Conservation (phyloP, 1,140 invertebrate species). For the Nautilus pompilius region DNA sequence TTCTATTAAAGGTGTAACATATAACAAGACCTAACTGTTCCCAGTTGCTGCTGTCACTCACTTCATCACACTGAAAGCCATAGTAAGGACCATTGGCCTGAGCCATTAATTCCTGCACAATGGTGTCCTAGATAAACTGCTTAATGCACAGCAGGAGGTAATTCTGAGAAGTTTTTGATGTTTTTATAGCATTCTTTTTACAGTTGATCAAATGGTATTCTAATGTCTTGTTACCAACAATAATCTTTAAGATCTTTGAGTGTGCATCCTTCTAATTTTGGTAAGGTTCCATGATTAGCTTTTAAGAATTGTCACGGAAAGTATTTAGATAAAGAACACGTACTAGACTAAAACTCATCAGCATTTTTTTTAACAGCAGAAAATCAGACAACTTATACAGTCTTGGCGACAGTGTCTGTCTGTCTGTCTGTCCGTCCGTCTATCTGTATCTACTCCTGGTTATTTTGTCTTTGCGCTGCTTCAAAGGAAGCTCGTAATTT, state of each 20-base stretch:
- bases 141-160: constrained; percentile 15
- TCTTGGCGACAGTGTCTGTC: too few species aligned
- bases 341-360: constrained; percentile 5
- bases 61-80: constrained; percentile 20
- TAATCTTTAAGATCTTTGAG: constrained; percentile 8
- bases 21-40: constrained; percentile 20
- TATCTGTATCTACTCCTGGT: too few species aligned
- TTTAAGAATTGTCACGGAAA: constrained; percentile 7
- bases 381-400: constrained; percentile 3
- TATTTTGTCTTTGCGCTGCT: too few species aligned
- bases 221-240: constrained; percentile 10
- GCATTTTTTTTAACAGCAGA: background rate
- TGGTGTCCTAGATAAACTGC: constrained; percentile 12
- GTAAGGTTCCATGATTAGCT: constrained; percentile 11
- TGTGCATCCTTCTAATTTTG: constrained; percentile 10
- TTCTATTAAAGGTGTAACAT: constrained; percentile 8
- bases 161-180: constrained; percentile 24
- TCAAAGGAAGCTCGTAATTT: too few species aligned
- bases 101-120: constrained; percentile 11
- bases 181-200: constrained; percentile 16
- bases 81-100: constrained; percentile 15
- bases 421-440: too few species aligned
- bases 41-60: constrained; percentile 18
- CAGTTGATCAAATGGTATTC: constrained; percentile 16
- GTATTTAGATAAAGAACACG: constrained; percentile 8